Base-by-base conservation (phyloP, 2,888 invertebrate species). In the Ochlodes sylvanus region DNA sequence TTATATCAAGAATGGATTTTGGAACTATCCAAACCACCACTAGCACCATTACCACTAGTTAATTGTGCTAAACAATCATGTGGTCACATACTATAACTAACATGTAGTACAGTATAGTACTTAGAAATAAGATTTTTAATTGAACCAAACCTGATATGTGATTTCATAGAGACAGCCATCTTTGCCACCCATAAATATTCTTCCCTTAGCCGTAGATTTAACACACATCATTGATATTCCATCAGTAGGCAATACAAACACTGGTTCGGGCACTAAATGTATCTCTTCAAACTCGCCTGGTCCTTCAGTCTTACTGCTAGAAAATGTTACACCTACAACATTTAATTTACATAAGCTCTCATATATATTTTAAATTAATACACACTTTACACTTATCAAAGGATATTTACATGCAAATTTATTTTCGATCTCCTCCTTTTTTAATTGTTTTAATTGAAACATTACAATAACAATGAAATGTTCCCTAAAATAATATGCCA, bases 91-190 rank as follows among this genome's bases (percentile, higher is more conserved):
- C 2, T 5, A 27, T 27, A 27, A 4, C 27, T 27, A 27, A 27
- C 3, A 27, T 5, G n/a, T 19, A 4, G 5, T 42, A n/a, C 17
- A 15, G 6, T 55, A 17, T 17, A 21, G 19, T 60, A 44, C 27
- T 47, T 47, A 32, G 10, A 55, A 17, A 32, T 32, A 55, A 12
- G 38, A 38, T 32, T n/a, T 55, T 0, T 15, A 21, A 15, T 21
- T 1, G 14, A 4, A 34, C 0, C 21, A 50, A 34, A 97, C 98
- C 94, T 98, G 98, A 91, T 99, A 99, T 74, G 95, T 95, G 73
- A 99, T 96, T 95, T 99, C 99, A 94, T 98, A 99, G 0, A 99
- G 93, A 77, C 96, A 97, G 10, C 99, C 98, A 94, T 99, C 99
- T 83, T 97, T 97, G 21, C 98, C 98, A 19, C 98, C 98, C 85